Percentiles rank a stretch among this genome's conserved stretches.
phyloP scores from a whole-genome alignment of 2,888 invertebrate species.

The Ephialtes manifestator region DNA sequence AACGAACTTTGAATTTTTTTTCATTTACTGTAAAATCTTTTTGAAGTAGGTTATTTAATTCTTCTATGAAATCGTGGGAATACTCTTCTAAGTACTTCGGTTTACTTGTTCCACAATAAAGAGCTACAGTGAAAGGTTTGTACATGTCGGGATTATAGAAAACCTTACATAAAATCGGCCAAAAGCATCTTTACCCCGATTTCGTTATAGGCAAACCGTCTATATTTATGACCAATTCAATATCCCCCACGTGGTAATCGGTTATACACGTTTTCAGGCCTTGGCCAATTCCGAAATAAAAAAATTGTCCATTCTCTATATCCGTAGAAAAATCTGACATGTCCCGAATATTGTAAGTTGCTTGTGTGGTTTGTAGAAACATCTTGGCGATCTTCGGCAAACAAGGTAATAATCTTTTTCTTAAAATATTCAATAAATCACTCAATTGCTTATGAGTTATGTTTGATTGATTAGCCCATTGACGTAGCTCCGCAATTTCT shows the following conservation, averaged over 20 bases:
- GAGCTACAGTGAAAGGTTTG: conserved; percentile 67
- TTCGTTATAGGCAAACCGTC: conserved; percentile 67
- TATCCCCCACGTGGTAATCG: conserved; percentile 40
- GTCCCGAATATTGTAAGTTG: conserved; percentile 54
- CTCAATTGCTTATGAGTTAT: conserved; percentile 6
- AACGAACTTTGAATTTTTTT: conserved; percentile 44
- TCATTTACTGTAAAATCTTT: conserved; percentile 53
- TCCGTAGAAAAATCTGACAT: conserved; percentile 26
- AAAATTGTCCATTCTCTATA: conserved; percentile 44
- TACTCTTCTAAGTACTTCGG: conserved; percentile 57
- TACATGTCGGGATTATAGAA: conserved; percentile 59
- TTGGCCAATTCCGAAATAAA: conserved; percentile 58
- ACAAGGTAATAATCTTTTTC: conserved; percentile 29
- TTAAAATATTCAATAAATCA: conserved; percentile 4
- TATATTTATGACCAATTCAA: conserved; percentile 57
- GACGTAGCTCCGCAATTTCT: conserved; percentile 7
- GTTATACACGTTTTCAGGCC: conserved; percentile 49
- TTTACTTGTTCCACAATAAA: conserved; percentile 63
- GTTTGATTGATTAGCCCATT: neutral
- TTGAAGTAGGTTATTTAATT: conserved; percentile 61
- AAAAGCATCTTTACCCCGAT: conserved; percentile 62
- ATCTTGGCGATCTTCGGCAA: conserved; percentile 48
- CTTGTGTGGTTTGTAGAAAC: conserved; percentile 58
- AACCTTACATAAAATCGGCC: conserved; percentile 68
- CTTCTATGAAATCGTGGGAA: conserved; percentile 60